These are phyloP conservation scores for Sebastes melanostomus DNA, from an alignment of 2,797 vertebrate genomes.

Conservation along the genomic window DNA sequence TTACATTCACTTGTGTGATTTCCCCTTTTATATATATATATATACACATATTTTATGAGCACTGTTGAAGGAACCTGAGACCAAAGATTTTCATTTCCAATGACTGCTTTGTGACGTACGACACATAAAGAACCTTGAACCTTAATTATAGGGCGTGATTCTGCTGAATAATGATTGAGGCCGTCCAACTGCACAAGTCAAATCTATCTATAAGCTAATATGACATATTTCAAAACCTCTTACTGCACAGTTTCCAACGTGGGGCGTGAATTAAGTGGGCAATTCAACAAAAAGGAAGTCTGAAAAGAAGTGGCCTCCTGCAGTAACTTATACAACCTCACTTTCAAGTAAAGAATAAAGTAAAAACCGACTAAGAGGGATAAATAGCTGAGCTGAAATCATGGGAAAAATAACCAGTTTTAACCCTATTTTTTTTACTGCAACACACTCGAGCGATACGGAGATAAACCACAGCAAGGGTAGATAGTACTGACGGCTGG, in stretches of 20 bases:
- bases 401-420: slow-evolving; percentile 1
- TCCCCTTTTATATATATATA: too few species aligned
- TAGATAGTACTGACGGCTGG: slow-evolving; percentile 25
- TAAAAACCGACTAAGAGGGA: not conserved
- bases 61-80: too few species aligned
- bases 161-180: slow-evolving; percentile 21
- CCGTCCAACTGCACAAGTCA: not conserved
- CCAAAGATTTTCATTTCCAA: too few species aligned
- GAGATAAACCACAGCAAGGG: slow-evolving; percentile 43
- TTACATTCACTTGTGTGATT: too few species aligned
- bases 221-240: slow-evolving; percentile 6
- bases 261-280: not conserved
- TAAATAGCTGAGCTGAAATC: not conserved
- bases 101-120: too few species aligned
- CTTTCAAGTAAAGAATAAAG: not conserved
- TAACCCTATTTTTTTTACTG: slow-evolving; percentile 17
- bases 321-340: too few species aligned
- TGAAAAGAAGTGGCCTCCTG: not conserved
- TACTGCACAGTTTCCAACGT: not conserved
- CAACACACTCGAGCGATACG: slow-evolving; percentile 30
- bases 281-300: not conserved
- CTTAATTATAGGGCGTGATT: slow-evolving; percentile 37
- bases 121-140: too few species aligned
- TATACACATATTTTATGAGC: too few species aligned
- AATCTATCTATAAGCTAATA: slow-evolving; percentile 19